Conservation (phyloP, 1,140 invertebrate species). For the Myzus persicae region DNA sequence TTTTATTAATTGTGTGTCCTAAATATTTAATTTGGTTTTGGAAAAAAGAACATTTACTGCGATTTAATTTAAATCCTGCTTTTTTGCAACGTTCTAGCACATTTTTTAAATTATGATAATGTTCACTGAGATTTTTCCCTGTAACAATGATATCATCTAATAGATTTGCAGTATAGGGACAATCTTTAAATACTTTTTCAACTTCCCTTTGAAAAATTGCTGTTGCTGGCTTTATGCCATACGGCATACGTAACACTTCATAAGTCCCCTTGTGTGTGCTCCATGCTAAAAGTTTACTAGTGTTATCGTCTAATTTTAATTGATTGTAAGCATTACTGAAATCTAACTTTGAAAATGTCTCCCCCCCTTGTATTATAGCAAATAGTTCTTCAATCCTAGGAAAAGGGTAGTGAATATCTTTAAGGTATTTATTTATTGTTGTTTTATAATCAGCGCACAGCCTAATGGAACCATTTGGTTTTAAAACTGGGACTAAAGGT, state of each 20-base stretch:
- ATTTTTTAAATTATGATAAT: background rate
- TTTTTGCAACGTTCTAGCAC: background rate
- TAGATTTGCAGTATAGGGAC: background rate
- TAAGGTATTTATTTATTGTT: slow-evolving; percentile 61
- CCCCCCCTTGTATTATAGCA: slow-evolving; percentile 58
- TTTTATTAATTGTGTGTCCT: background rate
- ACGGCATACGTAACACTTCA: slow-evolving; percentile 64
- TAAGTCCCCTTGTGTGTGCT: slow-evolving; percentile 63
- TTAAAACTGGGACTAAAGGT: slow-evolving; percentile 65
- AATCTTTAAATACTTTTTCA: slow-evolving; percentile 12
- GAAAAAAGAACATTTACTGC: background rate
- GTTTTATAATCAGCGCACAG: slow-evolving; percentile 65
- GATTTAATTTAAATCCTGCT: background rate
- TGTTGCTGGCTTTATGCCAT: slow-evolving; percentile 66
- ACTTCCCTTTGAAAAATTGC: background rate
- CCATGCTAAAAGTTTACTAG: slow-evolving; percentile 62
- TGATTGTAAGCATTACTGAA: slow-evolving; percentile 62
- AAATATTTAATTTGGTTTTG: background rate
- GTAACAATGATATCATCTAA: slow-evolving; percentile 21
- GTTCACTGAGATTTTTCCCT: background rate
- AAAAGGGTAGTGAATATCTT: slow-evolving; percentile 56
- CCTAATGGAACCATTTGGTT: slow-evolving; percentile 63
- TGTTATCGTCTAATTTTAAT: slow-evolving; percentile 61
- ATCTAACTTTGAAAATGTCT: slow-evolving; percentile 61
- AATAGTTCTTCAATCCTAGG: slow-evolving; percentile 57